Evolutionary conservation across 2,797 vertebrate genomes (phyloP).

Genomic region (Epinephelus awoara): DNA sequence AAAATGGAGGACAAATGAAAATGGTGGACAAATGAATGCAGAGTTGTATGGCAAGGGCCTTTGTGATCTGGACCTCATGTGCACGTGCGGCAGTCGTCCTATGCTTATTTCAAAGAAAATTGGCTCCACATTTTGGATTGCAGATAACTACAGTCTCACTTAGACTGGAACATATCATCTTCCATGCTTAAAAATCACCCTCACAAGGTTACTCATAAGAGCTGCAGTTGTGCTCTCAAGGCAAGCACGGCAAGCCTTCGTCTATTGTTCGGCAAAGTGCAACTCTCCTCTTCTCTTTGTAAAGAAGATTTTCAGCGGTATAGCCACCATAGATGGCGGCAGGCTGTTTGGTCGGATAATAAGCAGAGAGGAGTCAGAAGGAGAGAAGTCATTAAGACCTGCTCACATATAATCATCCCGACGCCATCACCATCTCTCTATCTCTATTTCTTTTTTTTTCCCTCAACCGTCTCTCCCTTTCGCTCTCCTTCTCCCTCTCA

Average conservation of each 20-base stretch:
- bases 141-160: constrained; percentile 68
- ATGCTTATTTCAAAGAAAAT: constrained; percentile 62
- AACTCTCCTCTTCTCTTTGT: constrained; percentile 48
- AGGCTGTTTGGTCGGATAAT: constrained; percentile 70
- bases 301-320: constrained; percentile 44
- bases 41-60: constrained; percentile 43
- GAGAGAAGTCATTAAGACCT: constrained; percentile 77
- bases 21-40: constrained; percentile 59
- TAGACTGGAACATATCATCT: constrained; percentile 63
- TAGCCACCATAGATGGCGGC: constrained; percentile 41
- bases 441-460: constrained; percentile 52
- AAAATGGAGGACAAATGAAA: constrained; percentile 62
- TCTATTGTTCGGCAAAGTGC: constrained; percentile 60
- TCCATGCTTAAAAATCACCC: constrained; percentile 54
- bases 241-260: constrained; percentile 47
- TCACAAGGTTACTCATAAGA: constrained; percentile 59
- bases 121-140: constrained; percentile 67
- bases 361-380: constrained; percentile 73
- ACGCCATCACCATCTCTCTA: constrained; percentile 64
- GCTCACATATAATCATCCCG: constrained; percentile 81
- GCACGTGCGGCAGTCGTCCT: constrained; percentile 41
- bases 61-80: constrained; percentile 49
- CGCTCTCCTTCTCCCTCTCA: constrained; percentile 44
- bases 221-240: constrained; percentile 58
- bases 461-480: constrained; percentile 35